Percentiles rank a stretch among this genome's conserved stretches.
Conservation (phyloP, 2,888 invertebrate species). For the Nebria brevicollis region DNA sequence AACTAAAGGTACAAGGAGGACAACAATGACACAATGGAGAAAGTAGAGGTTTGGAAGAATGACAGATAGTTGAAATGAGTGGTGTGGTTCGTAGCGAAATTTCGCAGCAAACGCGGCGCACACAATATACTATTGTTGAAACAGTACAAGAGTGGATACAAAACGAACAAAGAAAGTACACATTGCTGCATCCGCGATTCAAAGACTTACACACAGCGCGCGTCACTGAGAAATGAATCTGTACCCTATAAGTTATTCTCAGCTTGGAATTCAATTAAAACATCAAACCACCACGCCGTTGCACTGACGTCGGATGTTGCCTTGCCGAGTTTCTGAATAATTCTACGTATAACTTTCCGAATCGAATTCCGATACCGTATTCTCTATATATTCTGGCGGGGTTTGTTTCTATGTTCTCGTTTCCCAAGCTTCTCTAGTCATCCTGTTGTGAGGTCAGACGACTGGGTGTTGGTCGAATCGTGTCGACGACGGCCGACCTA, state of each 20-base stretch:
- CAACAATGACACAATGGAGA: background rate
- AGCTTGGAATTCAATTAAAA: constrained; percentile 47
- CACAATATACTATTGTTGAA: background rate
- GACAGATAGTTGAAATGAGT: background rate
- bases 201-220: background rate
- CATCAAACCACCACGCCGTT: constrained; percentile 41
- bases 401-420: constrained; percentile 5
- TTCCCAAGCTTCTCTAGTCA: background rate
- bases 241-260: constrained; percentile 41
- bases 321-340: constrained; percentile 45
- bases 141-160: background rate
- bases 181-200: constrained; percentile 3
- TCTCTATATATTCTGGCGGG: constrained; percentile 27
- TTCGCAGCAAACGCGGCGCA: background rate
- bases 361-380: constrained; percentile 45
- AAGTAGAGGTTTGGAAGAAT: background rate
- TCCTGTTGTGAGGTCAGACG: background rate
- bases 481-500: background rate
- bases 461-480: background rate
- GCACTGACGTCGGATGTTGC: constrained; percentile 43
- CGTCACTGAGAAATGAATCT: constrained; percentile 34
- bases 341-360: constrained; percentile 46
- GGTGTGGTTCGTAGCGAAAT: background rate
- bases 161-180: constrained; percentile 12
- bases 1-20: background rate